Base-by-base conservation (phyloP, 1,140 invertebrate genomes). In the Trichonephila inaurata region DNA sequence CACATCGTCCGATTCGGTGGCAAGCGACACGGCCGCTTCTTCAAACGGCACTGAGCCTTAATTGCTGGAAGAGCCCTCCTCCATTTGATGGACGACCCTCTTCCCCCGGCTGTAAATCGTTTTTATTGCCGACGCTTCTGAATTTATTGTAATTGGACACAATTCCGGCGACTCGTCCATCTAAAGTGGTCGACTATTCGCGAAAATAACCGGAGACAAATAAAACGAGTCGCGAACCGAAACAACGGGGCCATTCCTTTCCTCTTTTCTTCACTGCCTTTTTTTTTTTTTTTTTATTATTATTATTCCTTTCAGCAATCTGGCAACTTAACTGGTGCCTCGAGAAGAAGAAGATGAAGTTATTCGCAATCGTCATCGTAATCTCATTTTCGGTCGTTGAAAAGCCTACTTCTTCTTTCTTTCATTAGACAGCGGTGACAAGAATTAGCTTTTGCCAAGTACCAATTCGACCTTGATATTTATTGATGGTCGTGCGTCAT, bases 61-160 rank as follows among this genome's bases (percentile, higher is more conserved):
- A 93, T 93, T 93, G 92, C 85, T 64, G 92, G 69, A 81, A 62
- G 44, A 58, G 24, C 58, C 89, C 58, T 90, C 89, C 58, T 82
- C 89, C 89, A 12, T 21, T 82, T 92, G 92, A 93, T 64, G 86
- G 86, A 93, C 86, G 85, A 66, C 85, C 62, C 85, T 60, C 24
- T 72, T 72, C 62, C 91, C 62, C 85, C 62, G 85, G 92, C 92
- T 82, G 92, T 93, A 93, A 93, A 93, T 93, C 92, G 92, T 89
- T 89, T 93, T 93, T 93, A 93, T 93, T 77, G 86, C 92, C 85
- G 85, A 72, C 86, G 92, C 85, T 89, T 93, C 92, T 81, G 92
- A 89, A 93, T 93, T 93, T 93, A 93, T 93, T 93, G 92, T 93
- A 93, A 93, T 93, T 93, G 92, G 92, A 81, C 92, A 72, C 92